Evolutionary conservation across 2,888 invertebrate genomes (phyloP).

Genomic region (Phrixothrix hirtus): DNA sequence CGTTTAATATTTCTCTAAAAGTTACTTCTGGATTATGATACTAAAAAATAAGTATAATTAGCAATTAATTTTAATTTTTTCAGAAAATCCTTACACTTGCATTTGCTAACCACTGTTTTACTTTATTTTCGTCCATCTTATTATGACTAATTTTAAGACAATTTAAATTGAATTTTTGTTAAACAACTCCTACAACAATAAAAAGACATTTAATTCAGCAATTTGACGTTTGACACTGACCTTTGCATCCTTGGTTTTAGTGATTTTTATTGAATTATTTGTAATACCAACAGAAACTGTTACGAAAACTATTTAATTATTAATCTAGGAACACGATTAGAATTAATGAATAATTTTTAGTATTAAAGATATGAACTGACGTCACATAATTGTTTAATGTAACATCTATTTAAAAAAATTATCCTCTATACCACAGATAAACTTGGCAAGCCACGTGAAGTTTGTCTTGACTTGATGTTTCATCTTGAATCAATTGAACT

Average conservation of each 20-base stretch:
- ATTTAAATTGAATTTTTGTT: background rate
- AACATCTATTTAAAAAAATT: too few species aligned
- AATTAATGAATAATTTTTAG: too few species aligned
- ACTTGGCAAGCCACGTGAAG: too few species aligned
- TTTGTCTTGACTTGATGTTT: too few species aligned
- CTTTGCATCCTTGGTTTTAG: background rate
- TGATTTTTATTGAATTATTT: too few species aligned
- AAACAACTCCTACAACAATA: conserved; percentile 4
- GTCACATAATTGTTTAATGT: too few species aligned
- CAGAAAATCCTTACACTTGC: conserved; percentile 46
- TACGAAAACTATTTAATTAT: too few species aligned
- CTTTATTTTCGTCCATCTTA: conserved; percentile 56
- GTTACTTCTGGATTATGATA: conserved; percentile 71
- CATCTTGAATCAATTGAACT: too few species aligned
- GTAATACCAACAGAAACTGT: too few species aligned
- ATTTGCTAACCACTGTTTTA: conserved; percentile 60
- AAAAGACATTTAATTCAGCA: conserved; percentile 10
- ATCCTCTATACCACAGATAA: too few species aligned
- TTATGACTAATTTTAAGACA: background rate
- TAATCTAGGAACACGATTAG: too few species aligned
- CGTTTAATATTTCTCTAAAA: conserved; percentile 68
- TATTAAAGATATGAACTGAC: too few species aligned
- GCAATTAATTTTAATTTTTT: background rate
- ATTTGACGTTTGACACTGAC: conserved; percentile 7
- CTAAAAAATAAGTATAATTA: conserved; percentile 55